phyloP scores from a whole-genome alignment of 2,797 vertebrate genomes.

The Clarias fuscus region DNA sequence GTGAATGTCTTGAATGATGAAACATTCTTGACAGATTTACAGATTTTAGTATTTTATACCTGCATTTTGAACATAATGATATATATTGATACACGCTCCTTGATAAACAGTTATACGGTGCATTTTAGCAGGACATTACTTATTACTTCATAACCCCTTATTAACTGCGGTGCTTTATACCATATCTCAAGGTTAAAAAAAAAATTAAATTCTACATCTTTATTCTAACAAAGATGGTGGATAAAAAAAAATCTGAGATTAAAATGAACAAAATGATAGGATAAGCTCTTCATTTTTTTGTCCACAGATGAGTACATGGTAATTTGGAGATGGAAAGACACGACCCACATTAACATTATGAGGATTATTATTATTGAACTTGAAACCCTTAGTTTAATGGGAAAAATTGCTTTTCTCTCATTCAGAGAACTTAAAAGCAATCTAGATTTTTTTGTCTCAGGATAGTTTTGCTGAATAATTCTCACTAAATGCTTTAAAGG shows the following conservation, averaged over 20 bases:
- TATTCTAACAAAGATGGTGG: too few relatives aligned
- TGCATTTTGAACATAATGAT: neutral
- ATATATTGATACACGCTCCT: neutral
- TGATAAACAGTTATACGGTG: neutral
- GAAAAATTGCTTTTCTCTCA: neutral
- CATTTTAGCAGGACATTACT: neutral
- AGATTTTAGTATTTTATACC: neutral
- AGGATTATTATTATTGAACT: neutral
- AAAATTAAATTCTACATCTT: neutral
- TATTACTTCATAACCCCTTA: neutral
- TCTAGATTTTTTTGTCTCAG: too few relatives aligned
- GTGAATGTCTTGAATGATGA: neutral
- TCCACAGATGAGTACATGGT: neutral
- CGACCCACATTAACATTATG: neutral
- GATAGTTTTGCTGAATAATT: neutral
- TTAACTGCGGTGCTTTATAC: neutral
- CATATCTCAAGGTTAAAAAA: neutral
- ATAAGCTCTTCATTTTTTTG: neutral
- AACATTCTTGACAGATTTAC: neutral
- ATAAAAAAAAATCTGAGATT: neutral
- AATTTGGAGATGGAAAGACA: neutral
- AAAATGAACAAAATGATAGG: neutral
- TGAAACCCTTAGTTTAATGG: neutral
- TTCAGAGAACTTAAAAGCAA: neutral
- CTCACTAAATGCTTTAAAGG: neutral